phyloP scores from a whole-genome alignment of 1,140 invertebrate species.

The Trachelipus rathkii region DNA sequence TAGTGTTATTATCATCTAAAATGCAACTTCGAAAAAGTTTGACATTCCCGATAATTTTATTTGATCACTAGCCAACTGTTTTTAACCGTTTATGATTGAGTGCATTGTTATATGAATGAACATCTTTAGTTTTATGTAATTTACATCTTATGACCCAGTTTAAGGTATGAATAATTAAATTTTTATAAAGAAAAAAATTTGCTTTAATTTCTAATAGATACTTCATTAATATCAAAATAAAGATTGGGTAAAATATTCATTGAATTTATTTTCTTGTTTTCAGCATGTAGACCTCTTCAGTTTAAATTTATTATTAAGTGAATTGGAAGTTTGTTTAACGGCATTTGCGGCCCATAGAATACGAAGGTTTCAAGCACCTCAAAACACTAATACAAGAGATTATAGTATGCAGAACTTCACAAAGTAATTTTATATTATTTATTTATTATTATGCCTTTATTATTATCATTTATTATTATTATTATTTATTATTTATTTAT shows the following conservation, averaged over 20 bases:
- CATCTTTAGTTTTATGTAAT: slow-evolving; percentile 66
- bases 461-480: too few species aligned
- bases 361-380: slow-evolving; percentile 65
- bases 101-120: slow-evolving; percentile 64
- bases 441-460: too few species aligned
- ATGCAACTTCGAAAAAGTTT: too few species aligned
- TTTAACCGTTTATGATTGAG: slow-evolving; percentile 93
- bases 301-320: slow-evolving; percentile 67
- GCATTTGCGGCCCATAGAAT: slow-evolving; percentile 80
- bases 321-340: slow-evolving; percentile 66
- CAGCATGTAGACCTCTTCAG: slow-evolving; percentile 65
- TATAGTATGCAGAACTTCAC: slow-evolving; percentile 58
- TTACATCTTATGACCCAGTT: slow-evolving; percentile 67
- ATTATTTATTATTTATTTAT: too few species aligned
- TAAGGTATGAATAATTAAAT: slow-evolving; percentile 22
- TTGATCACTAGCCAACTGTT: slow-evolving; percentile 82
- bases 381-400: slow-evolving; percentile 72
- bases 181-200: too few species aligned
- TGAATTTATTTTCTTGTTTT: slow-evolving; percentile 44
- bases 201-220: too few species aligned
- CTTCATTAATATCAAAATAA: too few species aligned
- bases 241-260: background rate
- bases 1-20: too few species aligned
- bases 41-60: too few species aligned
- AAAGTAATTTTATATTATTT: slow-evolving; percentile 16